A percentile compares a stretch with the other conserved stretches of the same genome.
Evolutionary conservation across 2,113 vertebrate species (phyloP).

Genomic region (Orthonyx spaldingii): DNA sequence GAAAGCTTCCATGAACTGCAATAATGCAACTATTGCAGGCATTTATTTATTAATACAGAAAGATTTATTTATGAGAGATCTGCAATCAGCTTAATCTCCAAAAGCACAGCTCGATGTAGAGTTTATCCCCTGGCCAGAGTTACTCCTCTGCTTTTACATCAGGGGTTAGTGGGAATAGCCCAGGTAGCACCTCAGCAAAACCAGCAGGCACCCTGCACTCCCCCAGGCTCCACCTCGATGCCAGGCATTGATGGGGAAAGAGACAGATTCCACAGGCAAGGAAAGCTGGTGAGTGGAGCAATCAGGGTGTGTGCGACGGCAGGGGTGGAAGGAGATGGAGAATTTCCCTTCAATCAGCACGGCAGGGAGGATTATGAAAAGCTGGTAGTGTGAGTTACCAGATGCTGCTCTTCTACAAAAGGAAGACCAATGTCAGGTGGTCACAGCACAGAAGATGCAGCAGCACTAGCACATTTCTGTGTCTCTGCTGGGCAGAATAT

Average conservation of each 20-base stretch:
- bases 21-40: not conserved
- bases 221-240: not conserved
- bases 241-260: not conserved
- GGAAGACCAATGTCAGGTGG: not conserved
- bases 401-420: not conserved
- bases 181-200: not conserved
- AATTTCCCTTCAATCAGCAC: not conserved
- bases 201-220: not conserved
- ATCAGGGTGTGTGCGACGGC: fast-evolving
- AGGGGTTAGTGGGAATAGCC: not conserved
- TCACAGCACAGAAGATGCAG: not conserved
- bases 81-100: not conserved
- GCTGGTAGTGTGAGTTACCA: not conserved
- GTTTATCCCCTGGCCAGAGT: not conserved
- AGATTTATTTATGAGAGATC: not conserved
- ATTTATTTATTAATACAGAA: conserved; percentile 16
- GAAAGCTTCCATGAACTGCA: not conserved
- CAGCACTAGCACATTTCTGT: not conserved
- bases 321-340: not conserved
- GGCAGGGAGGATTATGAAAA: not conserved
- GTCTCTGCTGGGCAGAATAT: not conserved
- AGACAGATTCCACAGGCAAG: not conserved
- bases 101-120: not conserved
- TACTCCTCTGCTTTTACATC: not conserved
- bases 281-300: not conserved